Conservation (phyloP, 2,113 vertebrate genomes). For the Corythornis madagascariensis region DNA sequence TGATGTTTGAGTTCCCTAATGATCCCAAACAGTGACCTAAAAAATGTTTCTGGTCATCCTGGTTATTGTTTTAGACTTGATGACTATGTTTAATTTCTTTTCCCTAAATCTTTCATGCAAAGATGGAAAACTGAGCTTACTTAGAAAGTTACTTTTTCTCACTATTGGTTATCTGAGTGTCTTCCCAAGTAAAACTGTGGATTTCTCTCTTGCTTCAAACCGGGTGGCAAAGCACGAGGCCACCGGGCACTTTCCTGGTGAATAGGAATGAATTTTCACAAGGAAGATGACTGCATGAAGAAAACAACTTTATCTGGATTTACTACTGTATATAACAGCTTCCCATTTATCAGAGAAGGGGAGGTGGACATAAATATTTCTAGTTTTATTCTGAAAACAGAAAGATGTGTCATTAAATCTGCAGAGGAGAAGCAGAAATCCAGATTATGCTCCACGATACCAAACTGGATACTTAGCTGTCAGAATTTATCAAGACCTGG, state of each 20-base stretch:
- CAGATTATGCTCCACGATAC: background rate
- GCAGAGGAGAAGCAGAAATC: background rate
- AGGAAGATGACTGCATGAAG: background rate
- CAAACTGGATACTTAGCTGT: background rate
- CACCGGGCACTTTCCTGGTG: background rate
- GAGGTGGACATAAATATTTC: background rate
- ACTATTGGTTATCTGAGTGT: background rate
- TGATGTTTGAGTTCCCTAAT: background rate
- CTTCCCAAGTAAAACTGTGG: background rate
- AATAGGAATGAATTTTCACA: background rate
- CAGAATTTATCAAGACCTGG: background rate
- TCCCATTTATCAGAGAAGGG: background rate
- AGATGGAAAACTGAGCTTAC: background rate
- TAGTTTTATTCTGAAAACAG: background rate
- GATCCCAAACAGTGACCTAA: slow-evolving; percentile 19
- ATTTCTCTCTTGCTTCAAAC: background rate
- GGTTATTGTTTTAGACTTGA: background rate
- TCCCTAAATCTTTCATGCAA: background rate
- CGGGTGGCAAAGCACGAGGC: background rate
- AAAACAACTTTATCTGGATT: background rate
- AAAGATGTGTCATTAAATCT: background rate
- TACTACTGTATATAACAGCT: background rate
- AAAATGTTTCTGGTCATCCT: slow-evolving; percentile 13
- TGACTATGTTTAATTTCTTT: background rate
- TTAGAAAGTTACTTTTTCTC: background rate